Percentiles rank a stretch among this genome's conserved stretches.
These are phyloP conservation scores for Irena cyanogastra DNA, from an alignment of 2,113 vertebrate species.

Conservation along the genomic window DNA sequence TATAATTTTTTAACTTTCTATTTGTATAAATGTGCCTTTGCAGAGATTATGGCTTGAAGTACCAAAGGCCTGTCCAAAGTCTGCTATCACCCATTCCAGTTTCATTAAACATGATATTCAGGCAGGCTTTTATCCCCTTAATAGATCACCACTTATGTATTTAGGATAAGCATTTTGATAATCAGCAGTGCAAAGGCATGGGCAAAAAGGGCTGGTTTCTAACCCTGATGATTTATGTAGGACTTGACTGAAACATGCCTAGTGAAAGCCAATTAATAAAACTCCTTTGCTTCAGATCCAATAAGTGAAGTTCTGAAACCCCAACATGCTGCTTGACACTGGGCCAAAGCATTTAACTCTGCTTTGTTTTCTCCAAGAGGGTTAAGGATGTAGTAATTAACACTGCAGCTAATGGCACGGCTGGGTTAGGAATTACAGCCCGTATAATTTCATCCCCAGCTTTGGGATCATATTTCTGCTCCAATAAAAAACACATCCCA, in stretches of 20 bases:
- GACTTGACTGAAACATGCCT: neutral
- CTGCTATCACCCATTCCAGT: neutral
- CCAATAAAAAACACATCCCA: neutral
- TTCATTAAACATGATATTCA: neutral
- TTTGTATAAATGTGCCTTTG: neutral
- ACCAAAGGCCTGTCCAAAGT: neutral
- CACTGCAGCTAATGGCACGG: neutral
- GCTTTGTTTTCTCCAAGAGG: neutral
- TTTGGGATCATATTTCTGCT: neutral
- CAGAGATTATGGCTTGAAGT: neutral
- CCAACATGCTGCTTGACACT: neutral
- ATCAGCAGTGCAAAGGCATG: neutral
- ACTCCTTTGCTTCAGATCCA: neutral
- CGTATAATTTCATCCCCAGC: neutral
- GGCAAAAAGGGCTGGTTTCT: neutral
- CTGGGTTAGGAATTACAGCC: neutral
- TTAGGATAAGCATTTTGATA: neutral
- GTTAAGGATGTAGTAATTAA: neutral
- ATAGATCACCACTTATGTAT: neutral
- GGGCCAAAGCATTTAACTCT: neutral
- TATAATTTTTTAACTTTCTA: rapidly evolving
- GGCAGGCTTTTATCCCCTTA: neutral
- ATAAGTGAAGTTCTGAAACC: neutral
- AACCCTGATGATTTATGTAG: neutral
- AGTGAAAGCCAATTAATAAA: neutral